These are phyloP conservation scores for Oreochromis spilurus DNA, from an alignment of 2,113 vertebrate genomes.

Conservation along the genomic window DNA sequence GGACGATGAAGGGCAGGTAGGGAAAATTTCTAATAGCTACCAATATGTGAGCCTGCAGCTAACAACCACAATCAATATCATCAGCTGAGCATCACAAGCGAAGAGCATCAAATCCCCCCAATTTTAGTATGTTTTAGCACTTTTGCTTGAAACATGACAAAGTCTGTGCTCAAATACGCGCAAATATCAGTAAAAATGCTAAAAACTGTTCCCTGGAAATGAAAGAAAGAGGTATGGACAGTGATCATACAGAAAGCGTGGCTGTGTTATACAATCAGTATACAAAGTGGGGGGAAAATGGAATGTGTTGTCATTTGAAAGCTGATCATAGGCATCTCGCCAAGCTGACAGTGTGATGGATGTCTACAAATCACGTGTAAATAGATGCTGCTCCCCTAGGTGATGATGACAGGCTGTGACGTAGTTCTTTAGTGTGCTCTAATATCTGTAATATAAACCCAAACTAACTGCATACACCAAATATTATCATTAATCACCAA, in stretches of 20 bases:
- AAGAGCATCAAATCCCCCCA: not conserved
- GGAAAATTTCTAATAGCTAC: not conserved
- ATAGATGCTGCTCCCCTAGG: not conserved
- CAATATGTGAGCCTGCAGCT: not conserved
- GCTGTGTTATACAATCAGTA: not conserved
- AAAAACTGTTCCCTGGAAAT: not conserved
- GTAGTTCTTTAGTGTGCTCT: not conserved
- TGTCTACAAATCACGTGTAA: not conserved
- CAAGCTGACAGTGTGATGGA: not conserved
- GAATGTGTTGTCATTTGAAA: not conserved
- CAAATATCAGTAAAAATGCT: not conserved
- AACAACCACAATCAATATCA: not conserved
- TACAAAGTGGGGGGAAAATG: not conserved
- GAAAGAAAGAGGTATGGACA: not conserved
- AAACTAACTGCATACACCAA: not conserved
- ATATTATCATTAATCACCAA: not conserved
- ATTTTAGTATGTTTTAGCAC: not conserved
- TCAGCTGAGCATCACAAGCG: not conserved
- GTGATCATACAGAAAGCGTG: not conserved
- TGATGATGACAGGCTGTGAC: not conserved
- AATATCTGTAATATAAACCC: not conserved
- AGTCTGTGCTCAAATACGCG: accelerated
- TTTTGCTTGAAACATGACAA: not conserved
- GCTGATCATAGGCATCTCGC: accelerated
- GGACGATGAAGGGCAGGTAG: not conserved